A percentile compares a stretch with the other conserved stretches of the same genome.
phyloP scores from a whole-genome alignment of 2,888 invertebrate genomes.

The Germaria angustata region DNA sequence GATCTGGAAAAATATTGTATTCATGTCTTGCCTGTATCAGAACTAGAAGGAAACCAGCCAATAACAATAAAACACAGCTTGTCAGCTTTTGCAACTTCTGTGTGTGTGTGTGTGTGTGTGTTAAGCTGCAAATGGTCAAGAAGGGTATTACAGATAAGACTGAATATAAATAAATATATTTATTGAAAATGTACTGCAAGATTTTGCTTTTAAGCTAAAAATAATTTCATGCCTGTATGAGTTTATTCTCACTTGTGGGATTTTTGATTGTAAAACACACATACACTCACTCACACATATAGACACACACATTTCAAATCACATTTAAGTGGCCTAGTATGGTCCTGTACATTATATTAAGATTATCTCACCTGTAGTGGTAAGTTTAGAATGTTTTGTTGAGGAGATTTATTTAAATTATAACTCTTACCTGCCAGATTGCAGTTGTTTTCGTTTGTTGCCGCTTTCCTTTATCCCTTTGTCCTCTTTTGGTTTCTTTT shows the following conservation, averaged over 20 bases:
- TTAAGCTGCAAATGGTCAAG: constrained; percentile 27
- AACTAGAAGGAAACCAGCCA: not conserved
- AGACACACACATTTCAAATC: too few species aligned
- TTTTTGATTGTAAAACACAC: not conserved
- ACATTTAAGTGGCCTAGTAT: not conserved
- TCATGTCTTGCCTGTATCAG: too few species aligned
- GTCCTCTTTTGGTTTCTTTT: too few species aligned
- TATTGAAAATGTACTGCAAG: constrained; percentile 32
- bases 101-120: not conserved
- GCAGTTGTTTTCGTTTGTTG: constrained; percentile 21
- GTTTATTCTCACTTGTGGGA: not conserved
- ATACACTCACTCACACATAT: not conserved
- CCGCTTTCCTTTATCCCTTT: not conserved
- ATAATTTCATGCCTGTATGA: constrained; percentile 29
- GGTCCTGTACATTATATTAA: constrained; percentile 19
- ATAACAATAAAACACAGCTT: not conserved
- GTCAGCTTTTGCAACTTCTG: not conserved
- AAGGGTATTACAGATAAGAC: constrained; percentile 40
- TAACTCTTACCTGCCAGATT: constrained; percentile 1
- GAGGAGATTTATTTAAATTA: constrained; percentile 24
- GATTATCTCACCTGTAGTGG: constrained; percentile 52
- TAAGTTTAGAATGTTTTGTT: constrained; percentile 39
- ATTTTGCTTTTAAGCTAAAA: constrained; percentile 33
- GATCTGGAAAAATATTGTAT: too few species aligned
- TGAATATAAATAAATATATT: constrained; percentile 48